A percentile compares a stretch with the other conserved stretches of the same genome.
Evolutionary conservation across 2,888 invertebrate genomes (phyloP).

Genomic region (Beris chalybata): DNA sequence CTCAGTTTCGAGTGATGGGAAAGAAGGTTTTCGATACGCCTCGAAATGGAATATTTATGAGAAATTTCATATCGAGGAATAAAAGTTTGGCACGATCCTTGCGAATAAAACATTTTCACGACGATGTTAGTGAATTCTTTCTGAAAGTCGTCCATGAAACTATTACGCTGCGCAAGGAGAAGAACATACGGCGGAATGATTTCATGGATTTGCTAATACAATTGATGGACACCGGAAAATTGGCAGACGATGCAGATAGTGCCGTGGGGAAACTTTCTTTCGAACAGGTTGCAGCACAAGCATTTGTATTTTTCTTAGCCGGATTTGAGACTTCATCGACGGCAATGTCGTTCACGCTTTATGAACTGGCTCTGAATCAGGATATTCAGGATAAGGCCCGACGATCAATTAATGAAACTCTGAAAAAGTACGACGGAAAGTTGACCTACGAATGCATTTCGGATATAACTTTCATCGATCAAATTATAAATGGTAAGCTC

Average conservation of each 20-base stretch:
- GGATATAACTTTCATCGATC: constrained; percentile 58
- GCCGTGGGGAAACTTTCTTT: constrained; percentile 48
- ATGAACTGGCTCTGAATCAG: constrained; percentile 58
- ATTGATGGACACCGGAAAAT: constrained; percentile 22
- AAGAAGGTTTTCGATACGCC: constrained; percentile 41
- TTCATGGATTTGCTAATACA: constrained; percentile 37
- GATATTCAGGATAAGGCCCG: constrained; percentile 56
- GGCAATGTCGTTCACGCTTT: constrained; percentile 58
- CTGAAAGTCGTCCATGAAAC: constrained; percentile 33
- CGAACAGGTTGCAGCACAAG: constrained; percentile 60
- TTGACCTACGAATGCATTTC: constrained; percentile 57
- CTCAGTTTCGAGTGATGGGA: constrained; percentile 50
- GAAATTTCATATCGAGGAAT: constrained; percentile 34
- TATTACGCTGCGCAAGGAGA: constrained; percentile 28
- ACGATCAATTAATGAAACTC: constrained; percentile 53
- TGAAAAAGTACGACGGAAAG: constrained; percentile 47
- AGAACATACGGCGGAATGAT: constrained; percentile 31
- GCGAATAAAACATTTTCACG: constrained; percentile 12
- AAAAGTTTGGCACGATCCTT: constrained; percentile 8
- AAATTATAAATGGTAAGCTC: constrained; percentile 55
- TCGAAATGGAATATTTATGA: constrained; percentile 34
- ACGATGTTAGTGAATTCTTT: constrained; percentile 33
- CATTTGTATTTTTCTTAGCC: constrained; percentile 60
- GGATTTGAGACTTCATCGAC: constrained; percentile 62
- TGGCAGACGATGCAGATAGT: constrained; percentile 19